Evolutionary conservation across 2,888 invertebrate species (phyloP), one percentile per base, ranked within the genome.

Genomic region (Anaspis maculata): DNA sequence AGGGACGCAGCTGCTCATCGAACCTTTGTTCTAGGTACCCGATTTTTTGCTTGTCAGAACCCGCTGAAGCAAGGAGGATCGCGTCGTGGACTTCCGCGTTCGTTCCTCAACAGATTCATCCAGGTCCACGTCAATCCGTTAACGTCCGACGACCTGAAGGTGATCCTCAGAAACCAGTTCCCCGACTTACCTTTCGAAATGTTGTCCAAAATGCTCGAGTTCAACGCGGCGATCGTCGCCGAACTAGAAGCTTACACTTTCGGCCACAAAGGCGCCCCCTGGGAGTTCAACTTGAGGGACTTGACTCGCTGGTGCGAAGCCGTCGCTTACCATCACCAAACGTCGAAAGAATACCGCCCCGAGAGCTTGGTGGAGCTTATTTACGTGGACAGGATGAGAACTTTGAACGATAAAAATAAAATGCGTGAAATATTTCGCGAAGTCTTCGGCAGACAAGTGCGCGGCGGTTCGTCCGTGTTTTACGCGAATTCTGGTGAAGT

Each of bases 21-120:
- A n/a, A n/a, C n/a, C n/a, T n/a, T n/a, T 27, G 27, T 45, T 46
- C 16, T 34, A 56, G 73, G 77, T 47, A 95, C 95, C 0, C 78
- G 86, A 47, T 74, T 99, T 29, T 99, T 99, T 63, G 98, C 88
- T 1, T 96, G 96, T 55, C 98, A 99, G 67, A 99, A 99, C 72
- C 98, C 99, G 0, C 68, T 90, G 23, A 79, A 80, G 51, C 92
- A 98, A 69, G 98, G 98, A 6, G 97, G 97, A 0, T 94, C 90
- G 0, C 74, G 99, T 42, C 80, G 96, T 62, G 96, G 97, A 1
- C 70, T 99, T 15, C 98, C 99, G 0, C 79, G 88, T 54, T 97
- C 97, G 0, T 99, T 99, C 62, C 71, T 98, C 1, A 99, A 99
- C 64, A 77, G 98, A 51, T 98, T 98, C 57, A 94, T 91, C 3